These are phyloP conservation scores for Meloidogyne chitwoodi DNA, from an alignment of 1,140 invertebrate species.

Conservation along the genomic window DNA sequence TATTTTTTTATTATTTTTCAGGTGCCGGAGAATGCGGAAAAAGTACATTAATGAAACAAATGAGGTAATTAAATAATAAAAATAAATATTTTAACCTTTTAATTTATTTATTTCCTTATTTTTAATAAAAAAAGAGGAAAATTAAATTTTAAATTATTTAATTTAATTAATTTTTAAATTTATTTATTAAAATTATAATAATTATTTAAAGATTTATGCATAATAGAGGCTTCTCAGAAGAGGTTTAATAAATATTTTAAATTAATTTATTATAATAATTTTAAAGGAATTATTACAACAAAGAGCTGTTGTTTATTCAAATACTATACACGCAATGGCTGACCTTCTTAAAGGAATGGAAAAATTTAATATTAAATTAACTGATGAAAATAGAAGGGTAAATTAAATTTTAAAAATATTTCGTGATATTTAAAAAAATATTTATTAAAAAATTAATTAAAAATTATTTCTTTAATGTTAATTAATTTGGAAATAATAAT, in stretches of 20 bases:
- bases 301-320: slow-evolving; percentile 31
- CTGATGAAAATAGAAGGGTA: slow-evolving; percentile 11
- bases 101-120: no score
- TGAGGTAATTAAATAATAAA: slow-evolving; percentile 31
- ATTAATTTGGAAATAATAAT: no score
- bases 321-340: slow-evolving; percentile 30
- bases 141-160: not conserved
- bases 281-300: slow-evolving; percentile 23
- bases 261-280: not conserved
- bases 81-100: not conserved
- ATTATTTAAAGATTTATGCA: slow-evolving; percentile 14
- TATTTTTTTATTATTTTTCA: not conserved
- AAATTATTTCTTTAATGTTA: not conserved
- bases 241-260: slow-evolving; percentile 3
- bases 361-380: slow-evolving; percentile 8
- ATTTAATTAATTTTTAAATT: not conserved
- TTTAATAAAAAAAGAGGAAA: not conserved
- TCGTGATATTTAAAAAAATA: not conserved
- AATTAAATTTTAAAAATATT: not conserved
- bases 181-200: not conserved
- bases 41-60: slow-evolving; percentile 48
- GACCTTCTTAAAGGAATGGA: slow-evolving; percentile 18
- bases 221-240: slow-evolving; percentile 11
- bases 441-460: not conserved
- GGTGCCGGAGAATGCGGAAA: slow-evolving; percentile 42